Conservation (phyloP, 2,113 vertebrate species). For the Odocoileus hemionus region DNA sequence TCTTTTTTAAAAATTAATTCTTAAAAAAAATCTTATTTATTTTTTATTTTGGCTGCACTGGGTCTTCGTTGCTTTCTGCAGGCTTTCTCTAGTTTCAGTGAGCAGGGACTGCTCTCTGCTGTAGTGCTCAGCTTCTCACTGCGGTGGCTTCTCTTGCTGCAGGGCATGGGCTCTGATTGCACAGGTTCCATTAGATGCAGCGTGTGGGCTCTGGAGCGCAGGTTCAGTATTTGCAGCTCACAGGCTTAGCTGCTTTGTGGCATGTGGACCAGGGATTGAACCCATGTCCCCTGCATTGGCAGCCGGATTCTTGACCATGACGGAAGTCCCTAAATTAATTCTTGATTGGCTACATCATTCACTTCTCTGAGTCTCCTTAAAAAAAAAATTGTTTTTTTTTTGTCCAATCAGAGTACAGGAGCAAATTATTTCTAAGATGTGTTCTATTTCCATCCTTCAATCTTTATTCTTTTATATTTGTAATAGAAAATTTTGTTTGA, state of each 20-base stretch:
- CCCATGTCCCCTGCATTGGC: background rate
- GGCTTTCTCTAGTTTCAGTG: background rate
- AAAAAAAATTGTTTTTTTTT: background rate
- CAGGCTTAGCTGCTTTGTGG: background rate
- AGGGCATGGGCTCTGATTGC: background rate
- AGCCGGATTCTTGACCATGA: background rate
- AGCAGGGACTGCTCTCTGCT: background rate
- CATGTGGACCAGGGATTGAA: background rate
- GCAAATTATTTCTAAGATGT: background rate
- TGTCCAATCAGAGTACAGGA: background rate
- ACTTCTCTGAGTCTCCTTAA: background rate
- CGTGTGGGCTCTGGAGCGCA: fast-evolving
- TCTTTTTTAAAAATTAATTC: too few relatives aligned
- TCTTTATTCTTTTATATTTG: background rate
- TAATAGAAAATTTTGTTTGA: conserved; percentile 16
- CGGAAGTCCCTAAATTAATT: background rate
- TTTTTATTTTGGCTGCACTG: background rate
- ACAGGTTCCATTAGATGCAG: background rate
- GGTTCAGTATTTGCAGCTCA: background rate
- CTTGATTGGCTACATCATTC: background rate
- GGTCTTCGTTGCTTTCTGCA: background rate
- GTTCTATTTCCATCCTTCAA: background rate
- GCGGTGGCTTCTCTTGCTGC: background rate
- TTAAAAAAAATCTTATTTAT: background rate
- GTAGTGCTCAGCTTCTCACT: background rate